A percentile compares a stretch with the other conserved stretches of the same genome.
phyloP scores from a whole-genome alignment of 2,113 vertebrate genomes.

The Antennarius striatus region DNA sequence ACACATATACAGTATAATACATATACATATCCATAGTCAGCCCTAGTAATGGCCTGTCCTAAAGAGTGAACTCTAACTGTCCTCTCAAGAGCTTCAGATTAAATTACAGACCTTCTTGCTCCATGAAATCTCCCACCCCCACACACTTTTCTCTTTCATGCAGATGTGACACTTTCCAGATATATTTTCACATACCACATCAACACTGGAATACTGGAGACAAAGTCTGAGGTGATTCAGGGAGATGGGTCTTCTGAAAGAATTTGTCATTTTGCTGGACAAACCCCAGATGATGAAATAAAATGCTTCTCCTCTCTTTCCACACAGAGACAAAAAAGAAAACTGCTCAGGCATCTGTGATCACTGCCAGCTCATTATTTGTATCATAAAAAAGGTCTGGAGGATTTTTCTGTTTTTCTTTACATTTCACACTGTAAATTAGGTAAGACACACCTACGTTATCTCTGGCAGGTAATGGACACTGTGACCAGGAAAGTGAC shows the following conservation, averaged over 20 bases:
- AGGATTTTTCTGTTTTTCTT: slow-evolving; percentile 18
- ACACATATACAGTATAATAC: too few relatives aligned
- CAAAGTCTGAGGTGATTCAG: slow-evolving; percentile 28
- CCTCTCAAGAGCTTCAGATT: slow-evolving; percentile 71
- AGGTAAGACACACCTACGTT: slow-evolving; percentile 6
- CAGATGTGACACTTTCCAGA: slow-evolving; percentile 72
- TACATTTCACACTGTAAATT: slow-evolving; percentile 51
- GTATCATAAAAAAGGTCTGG: slow-evolving; percentile 50
- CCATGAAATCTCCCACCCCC: slow-evolving; percentile 36
- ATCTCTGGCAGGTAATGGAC: slow-evolving; percentile 41
- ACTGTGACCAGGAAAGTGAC: slow-evolving; percentile 19
- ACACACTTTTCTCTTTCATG: slow-evolving; percentile 46
- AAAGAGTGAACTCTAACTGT: slow-evolving; percentile 56
- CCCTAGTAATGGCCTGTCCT: slow-evolving; percentile 40
- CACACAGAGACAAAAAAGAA: slow-evolving; percentile 25
- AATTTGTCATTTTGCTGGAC: slow-evolving; percentile 33
- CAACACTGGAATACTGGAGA: slow-evolving; percentile 34
- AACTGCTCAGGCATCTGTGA: slow-evolving; percentile 54
- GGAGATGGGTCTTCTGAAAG: slow-evolving; percentile 6
- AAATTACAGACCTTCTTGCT: slow-evolving; percentile 72
- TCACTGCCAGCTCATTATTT: slow-evolving; percentile 56
- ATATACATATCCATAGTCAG: slow-evolving; percentile 21
- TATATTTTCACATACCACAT: slow-evolving; percentile 61
- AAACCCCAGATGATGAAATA: slow-evolving; percentile 31
- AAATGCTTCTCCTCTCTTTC: slow-evolving; percentile 13